Percentiles rank a stretch among this genome's conserved stretches.
Conservation (phyloP, 2,797 vertebrate genomes). For the Coccyzus lansbergi region DNA sequence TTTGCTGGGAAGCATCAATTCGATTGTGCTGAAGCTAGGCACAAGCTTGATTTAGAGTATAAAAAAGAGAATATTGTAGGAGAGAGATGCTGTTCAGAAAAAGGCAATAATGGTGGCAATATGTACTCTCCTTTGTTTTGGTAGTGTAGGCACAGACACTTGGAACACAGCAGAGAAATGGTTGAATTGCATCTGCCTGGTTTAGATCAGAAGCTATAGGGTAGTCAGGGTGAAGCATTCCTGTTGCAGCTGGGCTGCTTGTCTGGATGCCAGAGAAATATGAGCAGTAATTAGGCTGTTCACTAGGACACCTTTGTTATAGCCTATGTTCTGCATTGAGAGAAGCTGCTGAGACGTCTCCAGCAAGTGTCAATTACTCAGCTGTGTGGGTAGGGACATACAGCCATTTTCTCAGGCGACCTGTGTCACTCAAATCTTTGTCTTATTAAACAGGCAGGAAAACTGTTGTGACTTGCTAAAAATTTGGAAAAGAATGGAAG, state of each 20-base stretch:
- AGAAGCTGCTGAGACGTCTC: not conserved
- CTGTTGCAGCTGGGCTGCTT: not conserved
- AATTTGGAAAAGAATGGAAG: not conserved
- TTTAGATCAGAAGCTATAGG: not conserved
- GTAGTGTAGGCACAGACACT: not conserved
- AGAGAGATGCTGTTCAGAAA: not conserved
- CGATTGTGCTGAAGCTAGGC: not conserved
- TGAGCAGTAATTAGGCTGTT: not conserved
- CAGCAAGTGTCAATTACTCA: not conserved
- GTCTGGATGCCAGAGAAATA: not conserved
- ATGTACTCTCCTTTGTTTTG: not conserved
- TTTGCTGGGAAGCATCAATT: not conserved
- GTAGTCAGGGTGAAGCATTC: not conserved
- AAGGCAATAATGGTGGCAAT: not conserved
- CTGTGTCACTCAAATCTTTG: not conserved
- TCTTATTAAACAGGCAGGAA: not conserved
- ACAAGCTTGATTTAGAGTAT: not conserved
- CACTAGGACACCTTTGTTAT: not conserved
- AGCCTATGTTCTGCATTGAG: not conserved
- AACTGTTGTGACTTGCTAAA: not conserved
- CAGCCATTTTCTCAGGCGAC: not conserved
- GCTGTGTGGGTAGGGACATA: fast-evolving
- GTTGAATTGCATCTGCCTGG: not conserved
- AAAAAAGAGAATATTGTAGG: not conserved
- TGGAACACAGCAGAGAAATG: not conserved